Base-by-base conservation (phyloP, 2,797 vertebrate species). In the Pelochelys cantorii region DNA sequence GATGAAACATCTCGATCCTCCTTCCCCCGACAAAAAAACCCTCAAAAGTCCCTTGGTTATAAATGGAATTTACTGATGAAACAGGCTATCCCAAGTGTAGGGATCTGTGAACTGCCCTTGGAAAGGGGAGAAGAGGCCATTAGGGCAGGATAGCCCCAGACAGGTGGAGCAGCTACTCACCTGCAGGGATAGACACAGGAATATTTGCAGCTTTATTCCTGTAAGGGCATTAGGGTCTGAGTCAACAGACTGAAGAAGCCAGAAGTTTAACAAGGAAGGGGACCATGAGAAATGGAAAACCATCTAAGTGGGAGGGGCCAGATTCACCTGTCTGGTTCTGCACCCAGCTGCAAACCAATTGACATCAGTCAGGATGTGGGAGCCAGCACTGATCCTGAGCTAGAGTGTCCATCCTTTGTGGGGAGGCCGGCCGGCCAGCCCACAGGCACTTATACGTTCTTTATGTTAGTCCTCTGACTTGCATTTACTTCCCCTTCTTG, bases 1-100 rank as follows among this genome's bases (percentile, higher is more conserved):
- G 53, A 79, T 60, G 1, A 57, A 65, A 77, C 11, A 5, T 77
- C 74, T 52, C 48, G 84, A 85, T 93, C 62, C 75, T 93, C 88
- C 86, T 29, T 90, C 71, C n/a, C 22, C 74, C 25, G 13, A 25
- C 71, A 48, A 42, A 68, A 77, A 17, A 23, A 5, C 4, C 4
- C 74, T 77, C 74, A 77, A 42, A 77, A 52, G 15, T 48, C 42
- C 42, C 74, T 71, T 1, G 42, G 62, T 20, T 83, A 65, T 68
- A 89, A 92, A 93, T 78, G 2, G 65, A 56, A 78, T 83, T 55
- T 52, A 74, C 29, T 4, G 81, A 52, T 75, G 57, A 5, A 2
- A 60, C 31, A 14, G 22, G 7, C 81, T 90, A 86, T 59, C 52
- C 22, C 17, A 62, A 11, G 8, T 75, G 20, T 9, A 27, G 7